Percentiles rank a stretch among this genome's conserved stretches.
Conservation (phyloP, 2,888 invertebrate species). For the Ichneumoninae sp. region DNA sequence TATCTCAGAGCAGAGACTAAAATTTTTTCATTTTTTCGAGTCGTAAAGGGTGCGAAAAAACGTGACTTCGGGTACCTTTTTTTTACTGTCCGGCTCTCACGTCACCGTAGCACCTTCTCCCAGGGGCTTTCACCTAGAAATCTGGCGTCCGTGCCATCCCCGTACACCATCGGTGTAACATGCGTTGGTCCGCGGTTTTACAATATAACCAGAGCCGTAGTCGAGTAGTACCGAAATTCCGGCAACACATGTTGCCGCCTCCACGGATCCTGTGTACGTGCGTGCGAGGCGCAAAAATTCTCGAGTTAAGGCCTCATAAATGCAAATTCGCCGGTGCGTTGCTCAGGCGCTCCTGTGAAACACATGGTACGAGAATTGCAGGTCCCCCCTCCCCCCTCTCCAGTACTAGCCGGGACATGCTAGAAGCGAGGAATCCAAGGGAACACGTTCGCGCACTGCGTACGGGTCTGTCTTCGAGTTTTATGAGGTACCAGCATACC, state of each 20-base stretch:
- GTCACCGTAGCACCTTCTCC: slow-evolving; percentile 15
- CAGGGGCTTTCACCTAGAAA: slow-evolving; percentile 63
- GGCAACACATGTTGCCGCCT: slow-evolving; percentile 71
- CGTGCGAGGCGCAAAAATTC: slow-evolving; percentile 42
- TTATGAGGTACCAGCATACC: slow-evolving; percentile 52
- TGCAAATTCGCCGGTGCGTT: slow-evolving; percentile 69
- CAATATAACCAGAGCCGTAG: slow-evolving; percentile 8
- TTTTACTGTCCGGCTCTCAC: slow-evolving; percentile 21
- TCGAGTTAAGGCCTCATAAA: slow-evolving; percentile 66
- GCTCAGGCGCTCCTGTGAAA: slow-evolving; percentile 42
- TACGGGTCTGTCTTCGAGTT: slow-evolving; percentile 25
- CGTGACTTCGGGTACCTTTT: slow-evolving; percentile 22
- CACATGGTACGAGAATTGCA: slow-evolving; percentile 62
- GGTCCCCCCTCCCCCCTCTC: slow-evolving; percentile 50
- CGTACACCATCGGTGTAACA: slow-evolving; percentile 55
- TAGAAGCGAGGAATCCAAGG: slow-evolving; percentile 12
- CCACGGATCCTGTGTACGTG: background rate
- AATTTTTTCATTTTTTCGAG: background rate
- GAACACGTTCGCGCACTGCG: slow-evolving; percentile 30
- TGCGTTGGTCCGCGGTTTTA: slow-evolving; percentile 50
- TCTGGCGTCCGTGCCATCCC: slow-evolving; percentile 9
- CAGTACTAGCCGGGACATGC: slow-evolving; percentile 19
- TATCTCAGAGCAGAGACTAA: background rate
- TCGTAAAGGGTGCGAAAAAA: slow-evolving; percentile 16
- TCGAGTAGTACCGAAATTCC: slow-evolving; percentile 44